phyloP scores from a whole-genome alignment of 30 jellyfish, hydroid and myxozoan species.

The Calvadosia cruxmelitensis region DNA sequence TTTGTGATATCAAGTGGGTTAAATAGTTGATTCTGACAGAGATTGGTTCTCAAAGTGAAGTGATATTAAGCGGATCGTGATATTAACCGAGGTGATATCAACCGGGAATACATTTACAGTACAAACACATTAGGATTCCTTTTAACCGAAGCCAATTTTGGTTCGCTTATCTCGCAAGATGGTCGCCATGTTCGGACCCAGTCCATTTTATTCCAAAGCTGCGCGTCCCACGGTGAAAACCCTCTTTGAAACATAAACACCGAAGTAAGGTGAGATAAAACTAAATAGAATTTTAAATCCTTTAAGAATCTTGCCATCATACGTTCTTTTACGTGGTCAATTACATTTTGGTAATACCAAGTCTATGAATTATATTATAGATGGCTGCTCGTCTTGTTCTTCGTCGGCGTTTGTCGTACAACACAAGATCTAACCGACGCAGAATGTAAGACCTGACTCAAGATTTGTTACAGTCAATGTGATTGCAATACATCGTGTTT shows the following conservation, averaged over 20 bases:
- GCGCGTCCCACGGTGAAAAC: not conserved
- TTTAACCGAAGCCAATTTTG: no score
- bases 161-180: no score
- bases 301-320: not conserved
- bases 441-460: slow-evolving; percentile 55
- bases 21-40: no score
- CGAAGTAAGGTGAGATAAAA: not conserved
- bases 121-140: no score
- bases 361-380: slow-evolving; percentile 13
- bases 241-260: slow-evolving; percentile 1
- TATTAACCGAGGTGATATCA: no score
- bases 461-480: no score
- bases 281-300: not conserved
- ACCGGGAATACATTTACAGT: no score
- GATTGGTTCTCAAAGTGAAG: no score
- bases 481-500: no score
- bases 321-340: not conserved
- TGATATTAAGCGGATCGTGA: no score
- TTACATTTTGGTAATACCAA: not conserved
- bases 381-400: slow-evolving; percentile 82
- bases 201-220: not conserved
- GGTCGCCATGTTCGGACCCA: no score
- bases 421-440: slow-evolving; percentile 85
- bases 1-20: no score
- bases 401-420: slow-evolving; percentile 90